A percentile compares a stretch with the other conserved stretches of the same genome.
These are phyloP conservation scores for Morone saxatilis DNA, from an alignment of 2,113 vertebrate genomes.

Conservation along the genomic window DNA sequence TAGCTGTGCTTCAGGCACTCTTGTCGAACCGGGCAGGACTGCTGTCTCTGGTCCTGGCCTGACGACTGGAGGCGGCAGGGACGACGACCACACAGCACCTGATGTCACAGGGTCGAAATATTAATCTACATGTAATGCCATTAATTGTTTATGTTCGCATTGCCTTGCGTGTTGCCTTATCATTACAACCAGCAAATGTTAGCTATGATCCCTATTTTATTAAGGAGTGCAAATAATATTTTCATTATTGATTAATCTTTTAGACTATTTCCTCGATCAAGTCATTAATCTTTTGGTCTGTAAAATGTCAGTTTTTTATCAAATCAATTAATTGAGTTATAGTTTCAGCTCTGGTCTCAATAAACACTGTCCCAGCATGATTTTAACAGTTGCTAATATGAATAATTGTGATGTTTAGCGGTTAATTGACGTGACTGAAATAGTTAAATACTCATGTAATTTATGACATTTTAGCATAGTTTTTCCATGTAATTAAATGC, in stretches of 20 bases:
- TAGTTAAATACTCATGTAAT: no score
- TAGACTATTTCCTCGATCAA: neutral
- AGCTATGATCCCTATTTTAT: neutral
- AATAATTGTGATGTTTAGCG: neutral
- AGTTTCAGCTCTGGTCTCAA: neutral
- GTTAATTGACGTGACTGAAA: no score
- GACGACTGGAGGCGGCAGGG: conserved; percentile 85
- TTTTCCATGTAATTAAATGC: no score
- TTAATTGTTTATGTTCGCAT: neutral
- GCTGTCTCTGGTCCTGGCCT: conserved; percentile 43
- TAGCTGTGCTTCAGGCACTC: conserved; percentile 87
- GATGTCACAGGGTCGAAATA: conserved; percentile 19
- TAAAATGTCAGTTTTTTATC: neutral
- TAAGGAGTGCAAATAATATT: neutral
- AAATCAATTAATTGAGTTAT: neutral
- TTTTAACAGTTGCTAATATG: neutral
- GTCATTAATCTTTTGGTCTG: neutral
- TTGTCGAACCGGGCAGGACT: conserved; percentile 87
- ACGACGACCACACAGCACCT: conserved; percentile 94
- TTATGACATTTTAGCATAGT: no score
- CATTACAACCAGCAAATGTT: neutral
- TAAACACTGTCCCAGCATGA: neutral
- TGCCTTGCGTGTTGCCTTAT: neutral
- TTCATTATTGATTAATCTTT: neutral
- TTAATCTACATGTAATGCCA: neutral